Percentiles rank a stretch among this genome's conserved stretches.
Conservation (phyloP, 2,888 invertebrate species). For the Epistrophe eligans region DNA sequence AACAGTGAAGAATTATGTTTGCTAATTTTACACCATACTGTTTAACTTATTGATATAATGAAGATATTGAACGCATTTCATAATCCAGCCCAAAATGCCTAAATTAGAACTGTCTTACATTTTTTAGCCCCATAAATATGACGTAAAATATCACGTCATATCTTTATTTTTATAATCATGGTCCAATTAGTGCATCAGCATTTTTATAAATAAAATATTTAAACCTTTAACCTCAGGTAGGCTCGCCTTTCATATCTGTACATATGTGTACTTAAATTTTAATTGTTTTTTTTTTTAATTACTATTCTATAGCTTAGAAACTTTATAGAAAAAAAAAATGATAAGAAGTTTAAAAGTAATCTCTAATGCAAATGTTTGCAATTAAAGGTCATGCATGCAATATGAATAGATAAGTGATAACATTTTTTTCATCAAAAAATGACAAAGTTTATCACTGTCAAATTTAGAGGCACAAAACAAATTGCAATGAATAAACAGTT, state of each 20-base stretch:
- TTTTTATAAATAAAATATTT: not conserved
- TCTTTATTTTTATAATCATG: no score
- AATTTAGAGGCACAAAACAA: not conserved
- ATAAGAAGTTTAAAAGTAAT: not conserved
- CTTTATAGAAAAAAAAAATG: not conserved
- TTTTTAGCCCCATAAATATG: no score
- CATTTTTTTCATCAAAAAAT: not conserved
- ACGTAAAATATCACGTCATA: no score
- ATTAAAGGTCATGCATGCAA: not conserved
- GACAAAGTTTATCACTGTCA: conserved; percentile 6
- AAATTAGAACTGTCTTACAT: no score
- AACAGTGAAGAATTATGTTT: no score
- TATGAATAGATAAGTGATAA: not conserved
- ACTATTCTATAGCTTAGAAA: not conserved
- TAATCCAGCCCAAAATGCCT: no score
- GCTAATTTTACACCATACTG: no score
- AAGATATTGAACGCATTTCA: no score
- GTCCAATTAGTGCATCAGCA: no score
- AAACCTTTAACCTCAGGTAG: not conserved
- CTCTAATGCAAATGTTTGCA: not conserved
- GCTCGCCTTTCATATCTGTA: not conserved
- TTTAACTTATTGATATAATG: no score
- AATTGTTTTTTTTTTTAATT: not conserved
- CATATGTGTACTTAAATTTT: not conserved
- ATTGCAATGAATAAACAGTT: not conserved